A percentile compares a stretch with the other conserved stretches of the same genome.
Conservation (phyloP, 2,888 invertebrate species). For the Baronia brevicornis region DNA sequence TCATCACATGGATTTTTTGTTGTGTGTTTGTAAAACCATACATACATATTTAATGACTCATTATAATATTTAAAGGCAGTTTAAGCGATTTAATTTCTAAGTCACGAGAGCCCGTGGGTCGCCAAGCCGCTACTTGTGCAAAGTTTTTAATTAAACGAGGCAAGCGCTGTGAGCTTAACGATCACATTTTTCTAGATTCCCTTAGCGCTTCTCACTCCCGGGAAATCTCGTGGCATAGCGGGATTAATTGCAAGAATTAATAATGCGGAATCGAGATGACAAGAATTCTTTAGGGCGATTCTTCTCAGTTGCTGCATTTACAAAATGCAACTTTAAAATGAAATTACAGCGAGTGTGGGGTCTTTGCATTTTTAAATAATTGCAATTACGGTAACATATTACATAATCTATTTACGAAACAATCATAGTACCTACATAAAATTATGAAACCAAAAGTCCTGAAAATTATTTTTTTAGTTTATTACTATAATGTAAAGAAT, state of each 20-base stretch:
- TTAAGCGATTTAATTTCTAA: slow-evolving; percentile 12
- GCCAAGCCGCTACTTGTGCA: slow-evolving; percentile 48
- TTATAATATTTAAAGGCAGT: no score
- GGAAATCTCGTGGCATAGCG: slow-evolving; percentile 56
- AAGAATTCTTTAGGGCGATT: slow-evolving; percentile 27
- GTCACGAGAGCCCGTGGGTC: slow-evolving; percentile 18
- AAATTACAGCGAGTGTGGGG: slow-evolving; percentile 29
- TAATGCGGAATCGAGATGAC: slow-evolving; percentile 49
- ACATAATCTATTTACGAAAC: no score
- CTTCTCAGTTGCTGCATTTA: slow-evolving; percentile 41
- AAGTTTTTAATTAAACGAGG: slow-evolving; percentile 68
- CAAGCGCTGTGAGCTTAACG: slow-evolving; percentile 50
- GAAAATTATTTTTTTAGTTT: no score
- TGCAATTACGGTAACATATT: no score
- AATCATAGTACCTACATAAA: no score
- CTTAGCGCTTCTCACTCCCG: slow-evolving; percentile 44
- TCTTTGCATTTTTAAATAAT: slow-evolving; percentile 20
- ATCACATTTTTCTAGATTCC: slow-evolving; percentile 64
- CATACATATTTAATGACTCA: no score
- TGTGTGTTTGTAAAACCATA: no score
- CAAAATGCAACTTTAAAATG: slow-evolving; percentile 39
- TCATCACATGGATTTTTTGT: no score
- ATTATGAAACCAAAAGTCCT: no score
- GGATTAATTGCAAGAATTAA: slow-evolving; percentile 65
- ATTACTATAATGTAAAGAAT: no score